These are phyloP conservation scores for Amblyjoppa proteus DNA, from an alignment of 2,888 invertebrate species.

Conservation along the genomic window DNA sequence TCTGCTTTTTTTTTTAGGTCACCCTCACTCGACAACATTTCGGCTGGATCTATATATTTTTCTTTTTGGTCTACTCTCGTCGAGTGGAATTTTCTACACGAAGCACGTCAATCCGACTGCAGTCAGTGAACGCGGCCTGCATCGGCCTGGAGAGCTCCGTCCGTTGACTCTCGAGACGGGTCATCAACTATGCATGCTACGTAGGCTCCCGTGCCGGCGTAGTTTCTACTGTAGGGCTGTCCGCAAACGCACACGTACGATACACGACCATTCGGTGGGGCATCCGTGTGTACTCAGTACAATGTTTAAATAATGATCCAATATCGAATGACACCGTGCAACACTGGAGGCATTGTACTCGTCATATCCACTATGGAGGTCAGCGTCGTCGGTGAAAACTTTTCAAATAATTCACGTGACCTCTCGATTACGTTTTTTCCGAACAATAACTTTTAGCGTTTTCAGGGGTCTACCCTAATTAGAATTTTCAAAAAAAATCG, in stretches of 20 bases:
- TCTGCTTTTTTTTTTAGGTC: neutral
- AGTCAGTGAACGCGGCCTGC: constrained; percentile 39
- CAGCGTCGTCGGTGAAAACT: neutral
- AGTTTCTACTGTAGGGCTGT: neutral
- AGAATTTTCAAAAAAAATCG: too few species aligned
- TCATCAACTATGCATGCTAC: constrained; percentile 52
- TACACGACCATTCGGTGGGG: neutral
- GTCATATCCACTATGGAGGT: neutral
- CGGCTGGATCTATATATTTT: neutral
- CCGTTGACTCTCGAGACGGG: constrained; percentile 50
- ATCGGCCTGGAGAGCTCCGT: constrained; percentile 22
- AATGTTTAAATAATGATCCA: constrained; percentile 5
- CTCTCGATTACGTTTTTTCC: neutral
- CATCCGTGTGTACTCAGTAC: neutral
- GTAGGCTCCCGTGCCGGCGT: constrained; percentile 5
- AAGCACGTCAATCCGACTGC: constrained; percentile 21
- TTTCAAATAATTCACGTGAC: neutral
- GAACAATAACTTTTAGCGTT: too few species aligned
- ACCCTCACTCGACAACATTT: neutral
- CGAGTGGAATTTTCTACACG: constrained; percentile 14
- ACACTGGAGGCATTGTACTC: neutral
- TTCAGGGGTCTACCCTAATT: too few species aligned
- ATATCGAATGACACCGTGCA: neutral
- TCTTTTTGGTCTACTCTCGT: neutral
- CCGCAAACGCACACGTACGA: constrained; percentile 7